phyloP scores from a whole-genome alignment of 2,888 invertebrate genomes.

The Eurytoma californica region DNA sequence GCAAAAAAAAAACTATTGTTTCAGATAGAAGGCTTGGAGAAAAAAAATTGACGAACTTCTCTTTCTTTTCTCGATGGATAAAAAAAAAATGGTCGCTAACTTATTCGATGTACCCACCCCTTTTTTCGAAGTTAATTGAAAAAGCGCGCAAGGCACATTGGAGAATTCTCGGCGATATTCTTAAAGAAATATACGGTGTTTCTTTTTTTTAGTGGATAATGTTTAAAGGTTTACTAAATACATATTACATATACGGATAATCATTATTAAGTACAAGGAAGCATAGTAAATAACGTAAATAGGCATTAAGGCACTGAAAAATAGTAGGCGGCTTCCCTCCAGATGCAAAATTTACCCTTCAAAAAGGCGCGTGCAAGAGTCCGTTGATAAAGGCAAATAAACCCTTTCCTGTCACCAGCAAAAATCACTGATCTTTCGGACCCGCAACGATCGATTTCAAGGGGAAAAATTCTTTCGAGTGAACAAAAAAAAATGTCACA shows the following conservation, averaged over 20 bases:
- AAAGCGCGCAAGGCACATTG: slow-evolving; percentile 62
- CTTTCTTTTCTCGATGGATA: slow-evolving; percentile 47
- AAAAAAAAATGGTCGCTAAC: slow-evolving; percentile 13
- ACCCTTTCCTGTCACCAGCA: slow-evolving; percentile 22
- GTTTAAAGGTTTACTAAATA: slow-evolving; percentile 73
- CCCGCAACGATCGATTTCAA: slow-evolving; percentile 51
- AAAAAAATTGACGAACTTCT: slow-evolving; percentile 22
- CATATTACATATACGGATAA: slow-evolving; percentile 72
- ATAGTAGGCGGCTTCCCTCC: slow-evolving; percentile 69
- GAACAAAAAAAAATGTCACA: too few species aligned
- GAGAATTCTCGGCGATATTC: slow-evolving; percentile 60
- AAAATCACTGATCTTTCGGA: slow-evolving; percentile 44
- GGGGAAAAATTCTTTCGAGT: slow-evolving; percentile 43
- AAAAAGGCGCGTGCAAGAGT: slow-evolving; percentile 51
- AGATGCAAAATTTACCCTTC: slow-evolving; percentile 66
- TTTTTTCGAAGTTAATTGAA: slow-evolving; percentile 57
- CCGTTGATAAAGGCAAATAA: slow-evolving; percentile 32
- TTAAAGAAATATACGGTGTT: slow-evolving; percentile 67
- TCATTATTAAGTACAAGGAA: slow-evolving; percentile 74
- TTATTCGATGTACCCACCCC: slow-evolving; percentile 41
- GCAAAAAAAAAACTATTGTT: neutral
- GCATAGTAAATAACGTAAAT: slow-evolving; percentile 71
- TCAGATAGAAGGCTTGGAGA: slow-evolving; percentile 7
- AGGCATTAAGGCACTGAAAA: slow-evolving; percentile 69
- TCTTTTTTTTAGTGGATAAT: slow-evolving; percentile 71